Evolutionary conservation across 2,888 invertebrate genomes (phyloP).

Genomic region (Linnaemya tessellans): DNA sequence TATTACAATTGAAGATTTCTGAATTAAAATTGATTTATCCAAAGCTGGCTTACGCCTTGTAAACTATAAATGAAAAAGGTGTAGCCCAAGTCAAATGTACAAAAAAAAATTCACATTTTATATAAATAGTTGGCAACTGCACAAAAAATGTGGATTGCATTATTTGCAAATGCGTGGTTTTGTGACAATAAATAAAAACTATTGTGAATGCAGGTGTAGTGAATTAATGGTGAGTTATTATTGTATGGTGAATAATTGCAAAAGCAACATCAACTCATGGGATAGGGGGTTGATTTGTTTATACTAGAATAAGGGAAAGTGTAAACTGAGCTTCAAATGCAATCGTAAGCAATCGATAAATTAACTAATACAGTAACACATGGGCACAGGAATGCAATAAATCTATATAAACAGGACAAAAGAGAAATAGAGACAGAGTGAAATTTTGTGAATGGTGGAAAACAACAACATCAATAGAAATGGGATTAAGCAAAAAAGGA

Average conservation of each 20-base stretch:
- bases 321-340: background rate
- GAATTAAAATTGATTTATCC: no score
- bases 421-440: background rate
- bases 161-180: background rate
- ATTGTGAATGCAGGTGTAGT: background rate
- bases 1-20: no score
- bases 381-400: constrained; percentile 14
- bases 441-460: background rate
- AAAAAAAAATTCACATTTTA: background rate
- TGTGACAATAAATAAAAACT: background rate
- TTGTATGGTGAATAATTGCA: no score
- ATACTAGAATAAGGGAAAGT: no score
- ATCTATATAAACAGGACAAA: background rate
- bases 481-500: constrained; percentile 32
- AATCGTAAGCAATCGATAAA: background rate
- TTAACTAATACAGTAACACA: background rate
- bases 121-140: background rate
- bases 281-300: no score
- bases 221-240: background rate
- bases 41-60: no score
- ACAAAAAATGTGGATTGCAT: background rate
- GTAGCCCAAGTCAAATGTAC: background rate
- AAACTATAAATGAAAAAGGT: no score
- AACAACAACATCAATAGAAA: constrained; percentile 32
- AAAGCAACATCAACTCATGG: no score